Evolutionary conservation across 1,140 invertebrate genomes (phyloP), one percentile per base, ranked within the genome.

Genomic region (Leguminivora glycinivorella): DNA sequence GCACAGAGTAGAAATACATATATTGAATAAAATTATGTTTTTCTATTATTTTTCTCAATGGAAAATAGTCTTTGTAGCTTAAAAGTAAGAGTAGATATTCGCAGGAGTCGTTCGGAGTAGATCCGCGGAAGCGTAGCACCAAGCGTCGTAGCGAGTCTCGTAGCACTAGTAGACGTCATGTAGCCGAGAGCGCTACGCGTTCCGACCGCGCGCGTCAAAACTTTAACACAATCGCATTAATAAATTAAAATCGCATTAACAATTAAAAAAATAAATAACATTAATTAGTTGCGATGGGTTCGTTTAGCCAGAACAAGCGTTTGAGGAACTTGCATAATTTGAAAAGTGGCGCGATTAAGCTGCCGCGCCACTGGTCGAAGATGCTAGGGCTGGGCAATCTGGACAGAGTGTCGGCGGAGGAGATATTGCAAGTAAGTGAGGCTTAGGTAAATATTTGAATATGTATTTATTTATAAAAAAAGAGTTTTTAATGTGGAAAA

Each of bases 331-430:
- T 84, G 47, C 79, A 81, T 19, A 81, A 74, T 79, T 83, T 84
- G 12, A 86, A 84, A 77, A 81, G 87, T 88, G 90, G 92, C 76
- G 77, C 92, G 70, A 72, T 90, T 73, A 79, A 91, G 81, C 79
- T 93, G 25, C 89, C 93, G 56, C 92, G 92, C 34, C 92, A 93
- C 76, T 94, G 93, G 93, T 92, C 92, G 5, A 93, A 93, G 75
- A 92, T 93, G 75, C 83, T 94, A 71, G 87, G 92, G 17, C 86
- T 93, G 40, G 82, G 83, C 6, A 85, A 83, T 76, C 70, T 92
- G 1, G 79, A 70, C 68, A 83, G 84, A 73, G 66, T 70, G 29
- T 79, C 80, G 0, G 70, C 76, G 47, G 83, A 85, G 38, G 83
- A 85, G 40, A 78, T 85, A 60, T 73, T 83, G n/a, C 75, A 85